Conservation (phyloP, 2,888 invertebrate species). For the Hoplodrina ambigua region DNA sequence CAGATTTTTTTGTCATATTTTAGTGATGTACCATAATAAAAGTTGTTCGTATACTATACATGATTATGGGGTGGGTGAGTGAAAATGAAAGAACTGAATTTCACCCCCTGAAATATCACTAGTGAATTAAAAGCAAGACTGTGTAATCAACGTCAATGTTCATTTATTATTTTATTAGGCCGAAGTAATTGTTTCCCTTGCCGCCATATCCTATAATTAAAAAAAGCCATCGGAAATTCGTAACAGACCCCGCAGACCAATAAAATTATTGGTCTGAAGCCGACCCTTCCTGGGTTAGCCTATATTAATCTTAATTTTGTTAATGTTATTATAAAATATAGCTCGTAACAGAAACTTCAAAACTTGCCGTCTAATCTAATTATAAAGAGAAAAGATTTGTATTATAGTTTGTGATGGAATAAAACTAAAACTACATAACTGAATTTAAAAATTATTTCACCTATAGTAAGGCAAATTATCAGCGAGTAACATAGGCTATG, state of each 20-base stretch:
- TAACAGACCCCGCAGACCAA: neutral
- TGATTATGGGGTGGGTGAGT: neutral
- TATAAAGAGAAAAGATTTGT: too few species aligned
- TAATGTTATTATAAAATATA: slow-evolving; percentile 26
- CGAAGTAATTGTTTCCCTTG: slow-evolving; percentile 13
- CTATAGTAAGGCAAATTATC: too few species aligned
- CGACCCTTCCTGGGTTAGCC: slow-evolving; percentile 14
- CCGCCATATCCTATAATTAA: slow-evolving; percentile 26
- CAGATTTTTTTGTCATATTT: too few species aligned
- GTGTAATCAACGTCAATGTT: neutral
- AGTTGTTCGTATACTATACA: too few species aligned
- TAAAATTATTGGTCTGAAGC: neutral
- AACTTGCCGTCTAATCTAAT: neutral
- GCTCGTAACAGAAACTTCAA: neutral
- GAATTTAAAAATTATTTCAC: too few species aligned
- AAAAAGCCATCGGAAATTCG: slow-evolving; percentile 26
- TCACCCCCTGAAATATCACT: neutral
- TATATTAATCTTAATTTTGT: slow-evolving; percentile 45
- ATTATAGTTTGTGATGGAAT: too few species aligned
- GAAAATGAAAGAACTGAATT: neutral
- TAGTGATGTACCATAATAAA: too few species aligned
- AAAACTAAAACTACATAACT: too few species aligned
- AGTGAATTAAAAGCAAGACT: neutral
- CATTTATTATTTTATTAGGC: slow-evolving; percentile 8
- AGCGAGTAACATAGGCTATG: too few species aligned